These are phyloP conservation scores for Aix galericulata DNA, from an alignment of 2,113 vertebrate species.

Conservation along the genomic window DNA sequence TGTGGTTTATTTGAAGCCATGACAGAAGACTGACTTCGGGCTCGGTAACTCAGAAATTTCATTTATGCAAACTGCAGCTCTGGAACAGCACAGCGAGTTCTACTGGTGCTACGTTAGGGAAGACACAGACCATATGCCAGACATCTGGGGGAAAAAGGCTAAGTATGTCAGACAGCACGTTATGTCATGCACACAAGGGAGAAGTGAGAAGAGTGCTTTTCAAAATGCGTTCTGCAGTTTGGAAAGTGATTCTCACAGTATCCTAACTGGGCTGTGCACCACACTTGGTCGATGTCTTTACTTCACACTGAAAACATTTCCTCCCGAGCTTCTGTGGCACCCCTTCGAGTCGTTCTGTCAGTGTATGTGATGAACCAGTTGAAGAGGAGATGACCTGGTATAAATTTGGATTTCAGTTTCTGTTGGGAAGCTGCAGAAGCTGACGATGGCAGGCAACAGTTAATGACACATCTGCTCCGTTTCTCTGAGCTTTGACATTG, in stretches of 20 bases:
- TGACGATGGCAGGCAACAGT: slow-evolving; percentile 28
- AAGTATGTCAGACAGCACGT: slow-evolving; percentile 24
- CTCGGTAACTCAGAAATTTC: slow-evolving; percentile 30
- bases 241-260: slow-evolving; percentile 30
- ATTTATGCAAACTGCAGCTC: slow-evolving; percentile 22
- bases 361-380: not conserved
- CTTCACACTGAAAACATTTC: slow-evolving; percentile 42
- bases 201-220: slow-evolving; percentile 1
- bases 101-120: not conserved
- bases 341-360: not conserved
- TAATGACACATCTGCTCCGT: slow-evolving; percentile 58
- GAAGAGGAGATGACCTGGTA: not conserved
- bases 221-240: slow-evolving; percentile 18
- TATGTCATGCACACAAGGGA: slow-evolving; percentile 52
- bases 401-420: not conserved
- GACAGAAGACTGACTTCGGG: slow-evolving; percentile 51
- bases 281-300: slow-evolving; percentile 12
- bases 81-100: not conserved
- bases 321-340: not conserved
- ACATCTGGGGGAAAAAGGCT: slow-evolving; percentile 52
- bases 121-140: slow-evolving; percentile 50
- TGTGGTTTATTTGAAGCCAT: slow-evolving; percentile 58
- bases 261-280: slow-evolving; percentile 14
- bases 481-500: slow-evolving; percentile 7
- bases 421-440: not conserved